Conservation (phyloP, 2,888 invertebrate genomes). For the Gymnosoma rotundatum region DNA sequence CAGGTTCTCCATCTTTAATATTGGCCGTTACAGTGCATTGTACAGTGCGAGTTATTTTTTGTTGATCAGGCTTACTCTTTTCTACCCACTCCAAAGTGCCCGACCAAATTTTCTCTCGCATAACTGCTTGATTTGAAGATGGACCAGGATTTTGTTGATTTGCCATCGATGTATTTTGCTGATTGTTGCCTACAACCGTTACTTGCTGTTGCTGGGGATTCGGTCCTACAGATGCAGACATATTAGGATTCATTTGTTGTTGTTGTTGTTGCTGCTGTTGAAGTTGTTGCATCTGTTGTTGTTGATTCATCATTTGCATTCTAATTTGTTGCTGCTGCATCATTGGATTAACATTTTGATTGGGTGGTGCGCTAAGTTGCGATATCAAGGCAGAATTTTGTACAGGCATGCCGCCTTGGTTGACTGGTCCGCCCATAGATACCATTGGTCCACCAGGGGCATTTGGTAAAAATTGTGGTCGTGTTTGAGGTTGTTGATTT, state of each 20-base stretch:
- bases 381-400: conserved; percentile 85
- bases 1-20: conserved; percentile 92
- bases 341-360: conserved; percentile 78
- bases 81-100: conserved; percentile 97
- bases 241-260: conserved; percentile 76
- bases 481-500: conserved; percentile 69
- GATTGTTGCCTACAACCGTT: conserved; percentile 71
- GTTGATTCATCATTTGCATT: conserved; percentile 80
- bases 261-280: conserved; percentile 74
- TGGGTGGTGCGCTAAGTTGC: conserved; percentile 85
- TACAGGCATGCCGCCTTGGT: conserved; percentile 76
- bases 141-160: conserved; percentile 66
- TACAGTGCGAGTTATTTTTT: conserved; percentile 88
- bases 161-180: conserved; percentile 68
- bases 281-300: conserved; percentile 80
- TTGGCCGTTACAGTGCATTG: conserved; percentile 89
- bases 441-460: conserved; percentile 68
- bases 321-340: conserved; percentile 77
- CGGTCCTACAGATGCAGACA: conserved; percentile 76
- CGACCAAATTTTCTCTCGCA: conserved; percentile 85
- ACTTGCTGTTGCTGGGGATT: conserved; percentile 74
- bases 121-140: conserved; percentile 71
- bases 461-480: conserved; percentile 72
- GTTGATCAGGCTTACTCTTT: conserved; percentile 91
- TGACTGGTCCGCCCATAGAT: conserved; percentile 67